Percentiles rank a stretch among this genome's conserved stretches.
These are phyloP conservation scores for Digitonthophagus gazella DNA, from an alignment of 2,888 invertebrate genomes.

Conservation along the genomic window DNA sequence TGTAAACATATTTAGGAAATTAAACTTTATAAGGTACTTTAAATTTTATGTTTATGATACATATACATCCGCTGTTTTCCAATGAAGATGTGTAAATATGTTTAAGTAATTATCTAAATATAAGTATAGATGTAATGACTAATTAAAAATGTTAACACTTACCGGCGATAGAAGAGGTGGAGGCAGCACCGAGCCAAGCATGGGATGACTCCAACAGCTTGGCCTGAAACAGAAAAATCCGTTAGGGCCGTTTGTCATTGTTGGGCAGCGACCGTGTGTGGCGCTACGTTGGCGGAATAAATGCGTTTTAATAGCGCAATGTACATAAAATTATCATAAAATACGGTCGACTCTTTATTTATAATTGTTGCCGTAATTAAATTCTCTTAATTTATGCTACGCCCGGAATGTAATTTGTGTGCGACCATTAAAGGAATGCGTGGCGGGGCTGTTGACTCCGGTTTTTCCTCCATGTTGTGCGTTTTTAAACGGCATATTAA, in stretches of 20 bases:
- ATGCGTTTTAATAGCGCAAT: slow-evolving; percentile 6
- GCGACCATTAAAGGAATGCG: background rate
- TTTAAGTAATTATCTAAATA: no score
- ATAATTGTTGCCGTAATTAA: slow-evolving; percentile 13
- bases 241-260: slow-evolving; percentile 5
- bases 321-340: slow-evolving; percentile 17
- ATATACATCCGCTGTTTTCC: no score
- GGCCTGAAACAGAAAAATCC: slow-evolving; percentile 66
- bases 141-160: slow-evolving; percentile 55
- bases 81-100: no score
- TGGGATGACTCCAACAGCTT: slow-evolving; percentile 90
- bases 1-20: no score
- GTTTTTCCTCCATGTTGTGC: background rate
- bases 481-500: background rate
- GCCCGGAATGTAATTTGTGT: background rate
- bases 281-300: slow-evolving; percentile 11
- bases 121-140: background rate
- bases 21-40: no score
- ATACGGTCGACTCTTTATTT: slow-evolving; percentile 5
- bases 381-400: slow-evolving; percentile 11
- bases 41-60: no score
- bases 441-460: background rate
- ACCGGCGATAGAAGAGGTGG: slow-evolving; percentile 89
- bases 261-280: background rate
- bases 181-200: slow-evolving; percentile 88